phyloP scores from a whole-genome alignment of 1,140 invertebrate species.

The Saccostrea cuccullata region DNA sequence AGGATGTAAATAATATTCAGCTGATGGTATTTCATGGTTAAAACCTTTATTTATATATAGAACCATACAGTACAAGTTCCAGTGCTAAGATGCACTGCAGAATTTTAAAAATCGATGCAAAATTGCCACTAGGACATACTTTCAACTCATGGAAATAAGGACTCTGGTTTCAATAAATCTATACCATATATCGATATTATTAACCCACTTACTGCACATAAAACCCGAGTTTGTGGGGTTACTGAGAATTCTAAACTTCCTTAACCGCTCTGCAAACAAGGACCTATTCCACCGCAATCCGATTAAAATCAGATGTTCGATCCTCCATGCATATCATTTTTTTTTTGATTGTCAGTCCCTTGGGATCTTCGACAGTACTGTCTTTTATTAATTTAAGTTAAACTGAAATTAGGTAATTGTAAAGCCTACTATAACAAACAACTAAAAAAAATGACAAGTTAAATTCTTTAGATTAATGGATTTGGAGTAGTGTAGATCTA shows the following conservation, averaged over 20 bases:
- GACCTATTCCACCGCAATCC: not conserved
- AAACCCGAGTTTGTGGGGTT: not conserved
- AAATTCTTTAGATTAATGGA: too few species aligned
- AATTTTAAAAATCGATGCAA: slow-evolving; percentile 21
- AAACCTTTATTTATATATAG: not conserved
- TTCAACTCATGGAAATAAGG: slow-evolving; percentile 10
- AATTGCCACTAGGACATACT: not conserved
- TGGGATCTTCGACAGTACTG: too few species aligned
- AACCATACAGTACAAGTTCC: not conserved
- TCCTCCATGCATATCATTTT: too few species aligned
- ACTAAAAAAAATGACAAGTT: too few species aligned
- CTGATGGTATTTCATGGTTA: not conserved
- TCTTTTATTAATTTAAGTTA: too few species aligned
- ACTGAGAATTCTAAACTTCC: not conserved
- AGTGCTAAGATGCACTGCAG: slow-evolving; percentile 20
- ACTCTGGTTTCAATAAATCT: not conserved
- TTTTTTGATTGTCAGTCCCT: too few species aligned
- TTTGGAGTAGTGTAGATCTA: too few species aligned
- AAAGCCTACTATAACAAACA: too few species aligned
- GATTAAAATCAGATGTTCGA: too few species aligned
- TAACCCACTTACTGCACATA: slow-evolving; percentile 16
- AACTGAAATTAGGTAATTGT: too few species aligned
- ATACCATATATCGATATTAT: slow-evolving; percentile 21
- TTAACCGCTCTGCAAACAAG: not conserved
- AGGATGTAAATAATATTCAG: not conserved